A percentile compares a stretch with the other conserved stretches of the same genome.
Conservation (phyloP, 2,888 invertebrate species). For the Mesoligia furuncula region DNA sequence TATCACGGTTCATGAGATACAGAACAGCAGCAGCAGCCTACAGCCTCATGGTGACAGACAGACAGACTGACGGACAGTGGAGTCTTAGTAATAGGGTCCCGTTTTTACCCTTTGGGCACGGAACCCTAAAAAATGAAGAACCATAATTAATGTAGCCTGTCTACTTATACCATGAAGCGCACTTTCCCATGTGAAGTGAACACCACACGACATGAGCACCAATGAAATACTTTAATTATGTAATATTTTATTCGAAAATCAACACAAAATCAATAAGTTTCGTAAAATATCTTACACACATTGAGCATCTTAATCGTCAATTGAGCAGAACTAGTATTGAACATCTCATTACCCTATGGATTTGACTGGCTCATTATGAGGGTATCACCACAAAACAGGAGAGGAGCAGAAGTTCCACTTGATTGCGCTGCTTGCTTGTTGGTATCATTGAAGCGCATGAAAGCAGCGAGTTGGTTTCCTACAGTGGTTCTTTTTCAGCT, state of each 20-base stretch:
- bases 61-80: no score
- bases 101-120: no score
- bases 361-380: slow-evolving; percentile 53
- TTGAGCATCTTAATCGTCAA: slow-evolving; percentile 25
- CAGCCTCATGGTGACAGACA: no score
- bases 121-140: background rate
- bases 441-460: background rate
- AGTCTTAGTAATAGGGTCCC: no score
- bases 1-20: no score
- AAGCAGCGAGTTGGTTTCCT: background rate
- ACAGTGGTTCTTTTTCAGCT: background rate
- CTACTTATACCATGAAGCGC: background rate
- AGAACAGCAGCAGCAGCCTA: no score
- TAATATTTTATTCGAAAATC: slow-evolving; percentile 23
- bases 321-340: slow-evolving; percentile 27
- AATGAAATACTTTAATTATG: background rate
- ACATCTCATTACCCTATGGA: slow-evolving; percentile 51
- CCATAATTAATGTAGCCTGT: background rate
- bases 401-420: slow-evolving; percentile 15
- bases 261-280: slow-evolving; percentile 28
- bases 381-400: background rate
- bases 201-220: background rate
- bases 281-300: slow-evolving; percentile 27
- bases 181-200: background rate
- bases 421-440: background rate